Percentiles rank a stretch among this genome's conserved stretches.
These are phyloP conservation scores for Frieseomelitta varia DNA, from an alignment of 1,140 invertebrate genomes.

Conservation along the genomic window DNA sequence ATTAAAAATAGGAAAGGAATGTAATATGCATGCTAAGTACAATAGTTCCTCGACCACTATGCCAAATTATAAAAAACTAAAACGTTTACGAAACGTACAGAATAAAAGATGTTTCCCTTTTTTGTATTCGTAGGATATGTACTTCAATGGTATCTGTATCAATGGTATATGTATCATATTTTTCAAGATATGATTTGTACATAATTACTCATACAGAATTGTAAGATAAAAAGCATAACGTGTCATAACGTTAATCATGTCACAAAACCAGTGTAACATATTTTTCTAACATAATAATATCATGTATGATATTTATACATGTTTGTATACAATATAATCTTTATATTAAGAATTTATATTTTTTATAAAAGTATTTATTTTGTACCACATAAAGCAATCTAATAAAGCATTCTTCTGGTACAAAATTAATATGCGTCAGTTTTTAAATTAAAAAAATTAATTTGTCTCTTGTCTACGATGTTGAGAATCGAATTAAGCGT, in stretches of 20 bases:
- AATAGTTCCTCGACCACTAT: conserved; percentile 40
- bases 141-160: conserved; percentile 22
- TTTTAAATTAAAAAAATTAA: neutral
- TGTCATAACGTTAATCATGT: neutral
- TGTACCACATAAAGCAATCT: conserved; percentile 34
- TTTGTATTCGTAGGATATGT: conserved; percentile 9
- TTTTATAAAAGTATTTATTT: conserved; percentile 71
- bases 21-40: conserved; percentile 18
- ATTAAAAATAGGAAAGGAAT: conserved; percentile 7
- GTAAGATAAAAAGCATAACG: neutral
- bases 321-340: conserved; percentile 29
- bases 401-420: conserved; percentile 51
- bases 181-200: conserved; percentile 36
- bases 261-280: conserved; percentile 33
- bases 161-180: neutral
- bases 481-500: neutral
- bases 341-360: conserved; percentile 67
- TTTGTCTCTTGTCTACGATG: neutral
- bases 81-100: neutral
- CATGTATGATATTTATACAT: conserved; percentile 32
- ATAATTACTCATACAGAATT: conserved; percentile 26
- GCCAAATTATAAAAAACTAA: conserved; percentile 37
- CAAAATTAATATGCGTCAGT: conserved; percentile 19
- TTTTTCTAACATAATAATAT: conserved; percentile 47
- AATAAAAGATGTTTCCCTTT: neutral